Base-by-base conservation (phyloP, 2,888 invertebrate genomes). In the Slavum lentiscoides region DNA sequence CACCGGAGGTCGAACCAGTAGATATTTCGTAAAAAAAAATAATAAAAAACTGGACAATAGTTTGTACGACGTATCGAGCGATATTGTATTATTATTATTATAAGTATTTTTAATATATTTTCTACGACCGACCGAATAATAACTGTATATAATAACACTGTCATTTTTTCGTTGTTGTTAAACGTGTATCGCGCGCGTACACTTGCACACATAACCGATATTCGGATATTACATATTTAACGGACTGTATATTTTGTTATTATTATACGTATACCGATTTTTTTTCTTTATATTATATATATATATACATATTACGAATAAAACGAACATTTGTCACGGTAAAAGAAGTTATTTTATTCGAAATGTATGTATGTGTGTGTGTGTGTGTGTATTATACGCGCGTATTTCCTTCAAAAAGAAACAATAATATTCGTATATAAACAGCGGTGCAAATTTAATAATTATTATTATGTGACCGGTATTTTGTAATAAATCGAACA, bases 401-500 rank as follows among this genome's bases (percentile, higher is more conserved):
- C 4, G 30, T 19, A 17, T 53, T 49, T 74, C 55, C 43, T 64
- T 53, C 74, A 1, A 37, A 55, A 74, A 73, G 61, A 66, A 74
- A 66, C 64, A 64, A 67, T 55, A 55, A 59, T 13, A 49, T 68
- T 19, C 67, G 30, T 58, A 67, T 13, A 23, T 23, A 21, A 37
- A 55, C 64, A 37, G 64, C 37, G 55, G 21, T 64, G 37, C 74
- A 74, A 74, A 74, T 64, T 53, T 68, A 68, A 76, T 76, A 61
- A 76, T 76, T 2, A 30, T 30, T 30, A 30, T 30, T 30, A 30
- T 4, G 68, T 76, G 59, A 69, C 37, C 69, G 21, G 43, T 77
- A 53, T 69, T 76, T 76, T 77, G 76, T 77, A 77, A 77, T n/a
- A 37, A 69, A 62, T 49, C 61, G 17, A 77, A 76, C 37, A 76